Evolutionary conservation across 2,888 invertebrate genomes (phyloP).

Genomic region (Oscheius sp.): DNA sequence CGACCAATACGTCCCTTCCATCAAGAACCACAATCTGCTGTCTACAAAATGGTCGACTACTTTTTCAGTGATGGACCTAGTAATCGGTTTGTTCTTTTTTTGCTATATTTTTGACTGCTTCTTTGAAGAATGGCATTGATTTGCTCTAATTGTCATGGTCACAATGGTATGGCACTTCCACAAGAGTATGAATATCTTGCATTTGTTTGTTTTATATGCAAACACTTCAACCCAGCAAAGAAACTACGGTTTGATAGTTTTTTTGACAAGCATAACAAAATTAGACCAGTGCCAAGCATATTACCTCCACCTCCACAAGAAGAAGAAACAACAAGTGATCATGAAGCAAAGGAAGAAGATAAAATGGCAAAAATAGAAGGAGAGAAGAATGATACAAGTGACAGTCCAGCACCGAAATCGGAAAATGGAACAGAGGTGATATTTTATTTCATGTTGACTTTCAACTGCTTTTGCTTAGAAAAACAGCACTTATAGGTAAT

Average conservation of each 20-base stretch:
- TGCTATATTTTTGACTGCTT: not conserved
- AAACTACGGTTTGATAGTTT: constrained; percentile 35
- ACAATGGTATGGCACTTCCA: constrained; percentile 87
- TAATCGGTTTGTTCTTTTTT: constrained; percentile 76
- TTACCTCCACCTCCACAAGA: not conserved
- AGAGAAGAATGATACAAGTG: not conserved
- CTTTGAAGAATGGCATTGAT: constrained; percentile 83
- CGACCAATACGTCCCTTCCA: constrained; percentile 35
- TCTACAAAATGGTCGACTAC: constrained; percentile 91
- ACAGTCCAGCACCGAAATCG: not conserved
- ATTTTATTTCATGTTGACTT: too few relatives aligned
- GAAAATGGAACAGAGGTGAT: constrained; percentile 1
- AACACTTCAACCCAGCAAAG: constrained; percentile 56
- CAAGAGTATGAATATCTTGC: constrained; percentile 81
- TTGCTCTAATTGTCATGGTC: constrained; percentile 86
- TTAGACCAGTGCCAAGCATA: not conserved
- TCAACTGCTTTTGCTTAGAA: too few relatives aligned
- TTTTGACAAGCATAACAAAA: not conserved
- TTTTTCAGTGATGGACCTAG: constrained; percentile 93
- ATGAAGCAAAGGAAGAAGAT: not conserved
- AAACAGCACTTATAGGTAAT: too few relatives aligned
- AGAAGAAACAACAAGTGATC: too few relatives aligned
- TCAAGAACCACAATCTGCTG: constrained; percentile 82
- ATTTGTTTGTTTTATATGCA: constrained; percentile 77
- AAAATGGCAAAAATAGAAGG: not conserved